These are phyloP conservation scores for Heloderma charlesbogerti DNA, from an alignment of 2,113 vertebrate genomes.

Conservation along the genomic window DNA sequence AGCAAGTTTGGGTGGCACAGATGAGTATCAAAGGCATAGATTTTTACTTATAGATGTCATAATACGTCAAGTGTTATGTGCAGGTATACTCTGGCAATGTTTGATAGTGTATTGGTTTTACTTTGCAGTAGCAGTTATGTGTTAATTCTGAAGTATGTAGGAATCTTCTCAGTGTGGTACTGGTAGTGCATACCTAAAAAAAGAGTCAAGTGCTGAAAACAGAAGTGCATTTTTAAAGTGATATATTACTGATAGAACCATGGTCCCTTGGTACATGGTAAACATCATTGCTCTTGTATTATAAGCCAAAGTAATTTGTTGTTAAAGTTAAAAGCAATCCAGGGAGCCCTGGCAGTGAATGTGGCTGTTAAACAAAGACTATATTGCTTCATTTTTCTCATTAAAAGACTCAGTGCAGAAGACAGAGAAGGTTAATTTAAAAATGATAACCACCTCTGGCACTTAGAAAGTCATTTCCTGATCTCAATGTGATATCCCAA, in stretches of 20 bases:
- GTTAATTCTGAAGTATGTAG: constrained; percentile 29
- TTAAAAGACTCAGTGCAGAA: constrained; percentile 56
- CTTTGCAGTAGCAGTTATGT: constrained; percentile 7
- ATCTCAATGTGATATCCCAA: constrained; percentile 18
- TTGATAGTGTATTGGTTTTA: constrained; percentile 20
- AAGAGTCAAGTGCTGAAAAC: neutral
- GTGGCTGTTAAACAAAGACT: constrained; percentile 22
- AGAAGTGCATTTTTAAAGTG: neutral
- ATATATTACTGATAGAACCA: neutral
- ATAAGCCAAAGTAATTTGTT: constrained; percentile 40
- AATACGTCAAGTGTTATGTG: neutral
- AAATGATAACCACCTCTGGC: constrained; percentile 52
- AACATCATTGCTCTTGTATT: constrained; percentile 43
- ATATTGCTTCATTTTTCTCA: constrained; percentile 38
- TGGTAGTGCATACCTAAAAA: constrained; percentile 51
- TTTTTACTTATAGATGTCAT: neutral
- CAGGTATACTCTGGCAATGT: neutral
- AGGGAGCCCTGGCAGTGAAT: constrained; percentile 17
- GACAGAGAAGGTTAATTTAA: constrained; percentile 63
- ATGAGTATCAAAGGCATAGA: neutral
- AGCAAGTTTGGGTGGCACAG: neutral
- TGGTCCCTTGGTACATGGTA: constrained; percentile 17
- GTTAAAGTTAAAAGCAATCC: constrained; percentile 37
- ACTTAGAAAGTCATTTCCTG: constrained; percentile 50
- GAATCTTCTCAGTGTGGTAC: constrained; percentile 44